Conservation (phyloP, 2,113 vertebrate genomes). For the Lampris megalopsis region DNA sequence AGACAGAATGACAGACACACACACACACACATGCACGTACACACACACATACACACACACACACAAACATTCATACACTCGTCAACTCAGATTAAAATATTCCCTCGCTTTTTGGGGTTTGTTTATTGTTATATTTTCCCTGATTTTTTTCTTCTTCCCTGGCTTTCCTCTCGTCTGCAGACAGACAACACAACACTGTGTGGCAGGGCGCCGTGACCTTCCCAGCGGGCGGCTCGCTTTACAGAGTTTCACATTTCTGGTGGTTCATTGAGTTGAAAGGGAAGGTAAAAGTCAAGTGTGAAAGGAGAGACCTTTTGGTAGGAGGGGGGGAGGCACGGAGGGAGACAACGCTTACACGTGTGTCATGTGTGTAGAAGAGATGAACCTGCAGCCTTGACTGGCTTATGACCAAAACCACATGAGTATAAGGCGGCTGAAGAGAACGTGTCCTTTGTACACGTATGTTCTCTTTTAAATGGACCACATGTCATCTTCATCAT, state of each 20-base stretch:
- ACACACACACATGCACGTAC: conserved; percentile 5
- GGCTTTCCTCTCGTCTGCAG: conserved; percentile 39
- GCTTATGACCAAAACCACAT: too few species aligned
- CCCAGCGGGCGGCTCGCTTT: conserved; percentile 64
- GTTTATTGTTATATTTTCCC: conserved; percentile 16
- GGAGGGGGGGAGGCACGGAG: neutral
- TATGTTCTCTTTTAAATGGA: too few species aligned
- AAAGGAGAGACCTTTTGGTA: conserved; percentile 55
- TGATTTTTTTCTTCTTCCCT: neutral
- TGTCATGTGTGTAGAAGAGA: neutral
- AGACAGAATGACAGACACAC: conserved; percentile 34
- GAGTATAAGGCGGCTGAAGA: too few species aligned
- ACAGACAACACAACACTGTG: conserved; percentile 42
- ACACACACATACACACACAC: conserved; percentile 31
- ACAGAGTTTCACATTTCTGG: conserved; percentile 71
- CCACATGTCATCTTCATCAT: too few species aligned
- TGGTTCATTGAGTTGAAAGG: conserved; percentile 64
- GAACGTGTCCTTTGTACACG: too few species aligned
- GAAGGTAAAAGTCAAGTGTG: conserved; percentile 74
- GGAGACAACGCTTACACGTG: neutral
- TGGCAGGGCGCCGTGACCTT: conserved; percentile 47
- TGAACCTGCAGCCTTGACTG: conserved; percentile 26
- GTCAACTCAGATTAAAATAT: conserved; percentile 43
- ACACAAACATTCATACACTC: conserved; percentile 34
- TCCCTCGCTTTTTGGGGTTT: conserved; percentile 3